Percentiles rank a stretch among this genome's conserved stretches.
phyloP scores from a whole-genome alignment of 2,113 vertebrate genomes.

The Nothoprocta perdicaria region DNA sequence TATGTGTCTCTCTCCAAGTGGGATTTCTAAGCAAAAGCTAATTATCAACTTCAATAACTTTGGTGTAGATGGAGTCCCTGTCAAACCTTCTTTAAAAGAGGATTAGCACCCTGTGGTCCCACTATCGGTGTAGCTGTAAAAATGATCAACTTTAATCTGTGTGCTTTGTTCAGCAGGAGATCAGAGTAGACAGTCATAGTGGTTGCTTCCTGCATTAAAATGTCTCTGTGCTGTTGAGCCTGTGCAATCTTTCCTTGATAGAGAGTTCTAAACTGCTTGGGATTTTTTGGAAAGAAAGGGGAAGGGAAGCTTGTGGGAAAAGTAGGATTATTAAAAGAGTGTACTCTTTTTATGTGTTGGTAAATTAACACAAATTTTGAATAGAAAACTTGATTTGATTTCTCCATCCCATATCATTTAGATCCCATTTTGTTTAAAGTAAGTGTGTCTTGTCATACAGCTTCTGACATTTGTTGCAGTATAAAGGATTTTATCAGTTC shows the following conservation, averaged over 20 bases:
- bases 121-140: neutral
- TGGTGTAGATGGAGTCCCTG: neutral
- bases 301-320: neutral
- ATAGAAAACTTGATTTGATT: neutral
- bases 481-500: neutral
- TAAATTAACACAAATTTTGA: neutral
- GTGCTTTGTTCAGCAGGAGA: neutral
- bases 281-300: neutral
- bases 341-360: neutral
- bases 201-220: neutral
- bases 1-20: fast-evolving
- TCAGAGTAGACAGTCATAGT: neutral
- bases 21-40: neutral
- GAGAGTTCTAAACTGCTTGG: neutral
- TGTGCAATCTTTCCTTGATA: neutral
- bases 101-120: neutral
- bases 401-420: too few relatives aligned
- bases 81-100: neutral
- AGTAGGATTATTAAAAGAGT: neutral
- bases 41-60: neutral
- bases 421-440: neutral
- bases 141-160: neutral
- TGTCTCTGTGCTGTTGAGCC: neutral
- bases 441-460: neutral
- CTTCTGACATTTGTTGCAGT: neutral